phyloP scores from a whole-genome alignment of 2,888 invertebrate species.

The Labia minor region DNA sequence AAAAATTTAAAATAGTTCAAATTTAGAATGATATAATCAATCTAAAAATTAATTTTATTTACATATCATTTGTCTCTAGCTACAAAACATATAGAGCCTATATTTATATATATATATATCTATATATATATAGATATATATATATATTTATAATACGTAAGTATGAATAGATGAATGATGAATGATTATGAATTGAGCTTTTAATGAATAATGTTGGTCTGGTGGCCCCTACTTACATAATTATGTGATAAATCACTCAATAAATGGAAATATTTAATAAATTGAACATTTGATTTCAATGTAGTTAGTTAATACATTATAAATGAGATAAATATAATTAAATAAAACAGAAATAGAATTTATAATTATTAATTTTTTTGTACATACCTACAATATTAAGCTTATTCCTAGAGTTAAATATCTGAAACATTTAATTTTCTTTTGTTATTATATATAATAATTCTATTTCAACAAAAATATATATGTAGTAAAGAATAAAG shows the following conservation, averaged over 20 bases:
- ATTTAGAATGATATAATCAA: not conserved
- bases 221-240: not conserved
- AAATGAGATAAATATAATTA: conserved; percentile 4
- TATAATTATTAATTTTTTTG: conserved; percentile 4
- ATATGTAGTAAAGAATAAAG: not conserved
- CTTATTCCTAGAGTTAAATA: conserved; percentile 1
- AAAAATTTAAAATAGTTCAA: not conserved
- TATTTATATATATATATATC: too few species aligned
- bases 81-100: conserved; percentile 5
- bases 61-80: not conserved
- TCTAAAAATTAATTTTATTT: not conserved
- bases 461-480: conserved; percentile 13
- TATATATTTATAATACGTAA: too few species aligned
- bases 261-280: not conserved
- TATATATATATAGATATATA: too few species aligned
- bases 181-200: conserved; percentile 7
- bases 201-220: not conserved
- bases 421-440: conserved; percentile 6
- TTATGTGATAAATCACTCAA: not conserved
- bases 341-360: conserved; percentile 7
- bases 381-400: not conserved
- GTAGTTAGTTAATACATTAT: not conserved
- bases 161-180: not conserved
- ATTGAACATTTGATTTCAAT: not conserved
- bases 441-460: not conserved